A percentile compares a stretch with the other conserved stretches of the same genome.
These are phyloP conservation scores for Sebastes itinus DNA, from an alignment of 2,797 vertebrate genomes.

Conservation along the genomic window DNA sequence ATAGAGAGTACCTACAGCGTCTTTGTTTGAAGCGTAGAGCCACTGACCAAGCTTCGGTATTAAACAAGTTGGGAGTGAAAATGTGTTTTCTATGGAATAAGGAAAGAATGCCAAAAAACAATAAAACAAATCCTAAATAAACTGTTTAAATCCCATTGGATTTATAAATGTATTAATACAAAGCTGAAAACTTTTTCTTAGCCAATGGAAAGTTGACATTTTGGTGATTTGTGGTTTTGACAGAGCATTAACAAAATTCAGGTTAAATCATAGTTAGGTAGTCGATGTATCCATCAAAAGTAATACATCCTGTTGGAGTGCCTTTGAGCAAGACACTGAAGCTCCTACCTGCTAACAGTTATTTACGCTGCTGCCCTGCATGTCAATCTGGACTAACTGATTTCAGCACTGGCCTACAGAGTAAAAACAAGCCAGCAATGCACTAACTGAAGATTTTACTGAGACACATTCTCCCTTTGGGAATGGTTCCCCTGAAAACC, in stretches of 20 bases:
- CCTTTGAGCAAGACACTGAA: not conserved
- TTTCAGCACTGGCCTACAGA: not conserved
- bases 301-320: not conserved
- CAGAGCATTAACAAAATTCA: not conserved
- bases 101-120: too few relatives aligned
- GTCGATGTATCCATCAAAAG: not conserved
- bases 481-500: slow-evolving; percentile 12
- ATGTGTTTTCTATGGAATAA: too few relatives aligned
- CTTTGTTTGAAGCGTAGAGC: too few relatives aligned
- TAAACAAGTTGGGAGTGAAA: too few relatives aligned
- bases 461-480: slow-evolving; percentile 18
- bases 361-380: not conserved
- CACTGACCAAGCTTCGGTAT: too few relatives aligned
- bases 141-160: too few relatives aligned
- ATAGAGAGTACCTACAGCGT: too few relatives aligned
- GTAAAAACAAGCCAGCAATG: not conserved
- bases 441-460: slow-evolving; percentile 2
- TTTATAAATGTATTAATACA: too few relatives aligned
- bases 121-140: too few relatives aligned
- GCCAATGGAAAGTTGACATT: too few relatives aligned
- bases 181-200: too few relatives aligned
- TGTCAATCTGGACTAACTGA: not conserved
- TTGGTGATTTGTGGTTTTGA: not conserved
- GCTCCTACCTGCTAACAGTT: not conserved
- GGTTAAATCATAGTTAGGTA: not conserved